Conservation (phyloP, 2,797 vertebrate genomes). For the Acipenser transmontanus region DNA sequence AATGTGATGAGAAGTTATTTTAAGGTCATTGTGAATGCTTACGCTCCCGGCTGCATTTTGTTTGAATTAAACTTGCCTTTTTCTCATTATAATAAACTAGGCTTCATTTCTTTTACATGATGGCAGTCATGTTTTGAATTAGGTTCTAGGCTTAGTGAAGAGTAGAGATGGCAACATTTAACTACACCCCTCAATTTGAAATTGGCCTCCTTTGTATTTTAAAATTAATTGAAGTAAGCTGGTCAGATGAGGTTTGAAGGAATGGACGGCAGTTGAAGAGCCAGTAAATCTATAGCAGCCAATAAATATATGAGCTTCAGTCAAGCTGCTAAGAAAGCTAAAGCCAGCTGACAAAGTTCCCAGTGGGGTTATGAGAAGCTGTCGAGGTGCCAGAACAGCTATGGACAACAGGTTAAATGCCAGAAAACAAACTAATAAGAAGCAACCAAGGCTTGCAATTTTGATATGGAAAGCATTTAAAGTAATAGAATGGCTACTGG, state of each 20-base stretch:
- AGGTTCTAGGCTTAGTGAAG: background rate
- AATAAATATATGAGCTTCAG: too few species aligned
- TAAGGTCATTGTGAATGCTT: too few species aligned
- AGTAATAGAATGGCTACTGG: too few species aligned
- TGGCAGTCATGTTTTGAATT: background rate
- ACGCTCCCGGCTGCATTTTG: too few species aligned
- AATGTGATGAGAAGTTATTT: too few species aligned
- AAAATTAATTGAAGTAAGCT: background rate
- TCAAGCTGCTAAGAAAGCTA: background rate
- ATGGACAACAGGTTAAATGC: background rate
- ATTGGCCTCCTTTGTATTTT: background rate
- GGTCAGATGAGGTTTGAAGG: background rate
- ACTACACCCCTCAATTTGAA: background rate
- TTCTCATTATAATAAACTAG: too few species aligned
- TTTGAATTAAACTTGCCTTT: too few species aligned
- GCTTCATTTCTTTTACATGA: background rate
- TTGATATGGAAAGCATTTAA: too few species aligned
- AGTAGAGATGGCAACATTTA: background rate
- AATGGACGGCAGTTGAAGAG: background rate
- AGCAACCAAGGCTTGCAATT: background rate
- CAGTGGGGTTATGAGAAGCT: background rate
- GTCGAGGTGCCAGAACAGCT: background rate
- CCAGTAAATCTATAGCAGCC: background rate
- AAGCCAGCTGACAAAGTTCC: background rate
- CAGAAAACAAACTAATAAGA: background rate